Evolutionary conservation across 2,888 invertebrate genomes (phyloP).

Genomic region (Julus scanicus): DNA sequence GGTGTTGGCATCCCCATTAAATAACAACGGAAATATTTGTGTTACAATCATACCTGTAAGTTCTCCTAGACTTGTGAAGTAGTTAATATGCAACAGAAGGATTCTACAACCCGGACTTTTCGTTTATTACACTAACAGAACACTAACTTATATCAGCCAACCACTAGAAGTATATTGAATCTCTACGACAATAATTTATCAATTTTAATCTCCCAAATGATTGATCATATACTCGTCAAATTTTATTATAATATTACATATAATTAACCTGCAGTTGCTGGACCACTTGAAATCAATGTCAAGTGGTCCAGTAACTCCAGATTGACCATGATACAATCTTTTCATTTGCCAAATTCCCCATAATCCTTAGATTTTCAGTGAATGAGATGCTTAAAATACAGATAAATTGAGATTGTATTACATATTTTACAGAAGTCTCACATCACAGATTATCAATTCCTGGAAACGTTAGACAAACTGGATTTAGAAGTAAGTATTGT

Average conservation of each 20-base stretch:
- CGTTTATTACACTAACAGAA: too few relatives aligned
- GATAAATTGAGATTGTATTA: background rate
- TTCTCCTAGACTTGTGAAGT: background rate
- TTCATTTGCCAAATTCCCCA: background rate
- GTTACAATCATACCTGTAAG: constrained; percentile 44
- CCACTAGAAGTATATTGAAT: too few relatives aligned
- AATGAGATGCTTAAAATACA: background rate
- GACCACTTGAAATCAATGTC: constrained; percentile 14
- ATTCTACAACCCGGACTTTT: too few relatives aligned
- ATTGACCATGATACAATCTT: background rate
- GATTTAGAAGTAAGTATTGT: background rate
- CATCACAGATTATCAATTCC: background rate
- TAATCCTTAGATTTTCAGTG: background rate
- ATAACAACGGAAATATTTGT: background rate
- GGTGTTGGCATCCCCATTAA: constrained; percentile 21
- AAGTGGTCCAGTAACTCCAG: background rate
- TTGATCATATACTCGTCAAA: too few relatives aligned
- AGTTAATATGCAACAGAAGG: too few relatives aligned
- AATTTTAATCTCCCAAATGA: background rate
- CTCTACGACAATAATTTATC: background rate
- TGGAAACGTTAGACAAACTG: background rate
- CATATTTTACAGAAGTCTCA: background rate
- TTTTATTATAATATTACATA: background rate
- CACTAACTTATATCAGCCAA: too few relatives aligned
- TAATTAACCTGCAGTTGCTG: background rate